Conservation (phyloP, 2,113 vertebrate genomes). For the Amblyornis subalaris region DNA sequence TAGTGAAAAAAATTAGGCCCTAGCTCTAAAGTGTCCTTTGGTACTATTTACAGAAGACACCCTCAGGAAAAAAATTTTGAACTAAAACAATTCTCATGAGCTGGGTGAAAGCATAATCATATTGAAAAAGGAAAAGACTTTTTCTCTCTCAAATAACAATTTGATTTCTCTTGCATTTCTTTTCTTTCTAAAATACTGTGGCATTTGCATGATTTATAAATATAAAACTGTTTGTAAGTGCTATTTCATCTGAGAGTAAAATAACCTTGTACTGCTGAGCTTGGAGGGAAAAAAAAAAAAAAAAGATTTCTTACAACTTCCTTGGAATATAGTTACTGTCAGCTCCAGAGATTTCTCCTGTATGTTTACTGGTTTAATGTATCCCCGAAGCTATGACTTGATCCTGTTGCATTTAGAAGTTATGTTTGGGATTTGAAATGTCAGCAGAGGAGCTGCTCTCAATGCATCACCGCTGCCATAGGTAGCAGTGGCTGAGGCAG, state of each 20-base stretch:
- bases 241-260: constrained; percentile 28
- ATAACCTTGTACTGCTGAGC: background rate
- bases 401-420: background rate
- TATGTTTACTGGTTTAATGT: constrained; percentile 11
- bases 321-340: background rate
- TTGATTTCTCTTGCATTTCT: background rate
- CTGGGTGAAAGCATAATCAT: background rate
- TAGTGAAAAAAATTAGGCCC: background rate
- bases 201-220: constrained; percentile 9
- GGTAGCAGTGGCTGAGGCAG: background rate
- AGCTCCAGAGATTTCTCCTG: background rate
- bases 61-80: background rate
- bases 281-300: background rate
- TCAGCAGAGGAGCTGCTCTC: background rate
- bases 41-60: background rate
- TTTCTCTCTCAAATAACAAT: background rate
- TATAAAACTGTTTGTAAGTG: background rate
- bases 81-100: background rate
- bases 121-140: background rate
- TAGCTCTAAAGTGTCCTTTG: background rate
- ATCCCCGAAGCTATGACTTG: background rate
- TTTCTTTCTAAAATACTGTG: background rate
- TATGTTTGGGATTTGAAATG: constrained; percentile 13
- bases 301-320: background rate
- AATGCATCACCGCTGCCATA: background rate